Percentiles rank a stretch among this genome's conserved stretches.
phyloP scores from a whole-genome alignment of 1,140 invertebrate genomes.

The Macrocentrus cingulum region DNA sequence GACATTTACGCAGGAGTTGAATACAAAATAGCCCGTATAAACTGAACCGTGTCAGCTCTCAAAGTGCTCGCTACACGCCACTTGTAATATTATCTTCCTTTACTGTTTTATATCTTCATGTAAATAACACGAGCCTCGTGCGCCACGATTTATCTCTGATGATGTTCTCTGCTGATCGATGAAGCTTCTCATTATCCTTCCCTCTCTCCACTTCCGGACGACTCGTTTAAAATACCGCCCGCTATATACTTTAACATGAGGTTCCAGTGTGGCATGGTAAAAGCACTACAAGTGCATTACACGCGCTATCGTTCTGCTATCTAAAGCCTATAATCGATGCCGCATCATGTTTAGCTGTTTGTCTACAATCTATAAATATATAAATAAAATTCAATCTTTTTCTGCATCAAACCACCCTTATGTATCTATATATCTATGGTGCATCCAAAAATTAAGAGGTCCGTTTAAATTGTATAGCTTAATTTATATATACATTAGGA shows the following conservation, averaged over 20 bases:
- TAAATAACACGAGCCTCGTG: neutral
- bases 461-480: too few species aligned
- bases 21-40: constrained; percentile 29
- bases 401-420: too few species aligned
- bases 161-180: neutral
- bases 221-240: too few species aligned
- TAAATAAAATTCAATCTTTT: constrained; percentile 20
- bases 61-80: constrained; percentile 23
- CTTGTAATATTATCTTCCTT: constrained; percentile 11
- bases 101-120: neutral
- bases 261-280: neutral
- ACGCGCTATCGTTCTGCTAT: neutral
- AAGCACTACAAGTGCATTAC: neutral
- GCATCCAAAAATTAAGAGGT: too few species aligned
- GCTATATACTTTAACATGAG: too few species aligned
- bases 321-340: neutral
- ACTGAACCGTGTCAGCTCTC: constrained; percentile 30
- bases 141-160: neutral
- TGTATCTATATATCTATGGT: too few species aligned
- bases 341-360: constrained; percentile 18
- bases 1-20: constrained; percentile 5
- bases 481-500: too few species aligned
- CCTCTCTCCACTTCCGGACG: neutral
- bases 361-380: constrained; percentile 45
- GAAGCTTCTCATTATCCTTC: neutral